Percentiles rank a stretch among this genome's conserved stretches.
Evolutionary conservation across 2,888 invertebrate genomes (phyloP).

Genomic region (Troides aeacus): DNA sequence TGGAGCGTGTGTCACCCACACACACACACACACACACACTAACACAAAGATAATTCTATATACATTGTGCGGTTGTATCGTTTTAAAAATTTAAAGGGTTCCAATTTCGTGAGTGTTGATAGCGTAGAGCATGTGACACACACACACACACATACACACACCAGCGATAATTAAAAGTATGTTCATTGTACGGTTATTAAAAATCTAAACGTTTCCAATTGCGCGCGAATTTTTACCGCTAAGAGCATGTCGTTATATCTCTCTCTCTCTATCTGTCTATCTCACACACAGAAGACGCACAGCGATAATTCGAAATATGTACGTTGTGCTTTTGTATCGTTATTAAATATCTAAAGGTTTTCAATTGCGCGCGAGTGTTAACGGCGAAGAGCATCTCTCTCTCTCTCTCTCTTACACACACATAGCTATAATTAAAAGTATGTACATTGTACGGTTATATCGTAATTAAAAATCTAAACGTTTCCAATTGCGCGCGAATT

Average conservation of each 20-base stretch:
- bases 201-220: slow-evolving; percentile 18
- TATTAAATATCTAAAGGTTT: slow-evolving; percentile 21
- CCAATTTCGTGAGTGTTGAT: slow-evolving; percentile 16
- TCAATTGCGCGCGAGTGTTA: slow-evolving; percentile 17
- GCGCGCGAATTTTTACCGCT: slow-evolving; percentile 5
- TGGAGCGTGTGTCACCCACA: slow-evolving; percentile 5
- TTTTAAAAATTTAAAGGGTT: slow-evolving; percentile 21
- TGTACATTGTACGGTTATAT: background rate
- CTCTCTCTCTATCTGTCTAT: background rate
- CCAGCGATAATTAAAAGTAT: background rate
- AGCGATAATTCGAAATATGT: slow-evolving; percentile 18
- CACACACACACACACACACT: slow-evolving; percentile 4
- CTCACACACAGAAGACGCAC: slow-evolving; percentile 11
- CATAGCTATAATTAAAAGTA: too few species aligned
- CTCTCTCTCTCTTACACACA: too few species aligned
- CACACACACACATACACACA: slow-evolving; percentile 4
- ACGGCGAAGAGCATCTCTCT: slow-evolving; percentile 7
- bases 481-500: slow-evolving; percentile 19
- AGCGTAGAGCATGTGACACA: slow-evolving; percentile 7
- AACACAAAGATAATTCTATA: slow-evolving; percentile 10
- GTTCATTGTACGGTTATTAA: slow-evolving; percentile 14
- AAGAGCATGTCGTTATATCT: background rate
- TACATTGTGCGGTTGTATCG: slow-evolving; percentile 5
- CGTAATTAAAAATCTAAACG: slow-evolving; percentile 20
- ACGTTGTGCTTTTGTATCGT: slow-evolving; percentile 9